Base-by-base conservation (phyloP, 2,888 invertebrate species). In the Maniola hyperantus region DNA sequence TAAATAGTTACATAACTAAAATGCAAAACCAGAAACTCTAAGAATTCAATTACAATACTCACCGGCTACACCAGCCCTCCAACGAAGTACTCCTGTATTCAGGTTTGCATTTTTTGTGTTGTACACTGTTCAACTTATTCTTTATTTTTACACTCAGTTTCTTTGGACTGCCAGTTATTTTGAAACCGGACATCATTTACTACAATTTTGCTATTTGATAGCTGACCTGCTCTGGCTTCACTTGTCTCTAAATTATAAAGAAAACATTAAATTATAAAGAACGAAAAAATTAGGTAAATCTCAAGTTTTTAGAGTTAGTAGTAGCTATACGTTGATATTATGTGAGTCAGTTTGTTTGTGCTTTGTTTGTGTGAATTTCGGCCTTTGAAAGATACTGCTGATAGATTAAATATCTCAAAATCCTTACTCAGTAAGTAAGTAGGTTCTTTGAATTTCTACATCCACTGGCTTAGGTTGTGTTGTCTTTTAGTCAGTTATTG, bases 91-190 rank as follows among this genome's bases (percentile, higher is more conserved):
- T 92, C 62, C 92, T 81, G 71, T 79, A 77, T 69, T 89, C 88
- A 81, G 90, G 86, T 87, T 88, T 91, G 79, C 85, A 91, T 79
- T 88, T 90, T 74, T 88, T 90, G 64, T 85, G 74, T 74, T 89
- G 87, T 46, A 87, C 89, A 82, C 79, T 90, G 68, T 81, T 87
- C 58, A 91, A 65, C 80, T 86, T 91, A 70, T 88, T 90, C 79
- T 85, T 89, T 54, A 92, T 79, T 79, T 88, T 89, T 15, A 89
- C 80, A 83, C 89, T 89, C 51, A 91, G 72, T 72, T 81, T 85
- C 71, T 87, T 91, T n/a, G 91, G 89, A 71, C 91, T 92, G 60
- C 77, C 82, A 42, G 83, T 77, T 72, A 85, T 59, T 79, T 89
- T 89, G 66, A 87, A 69, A 72, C 81, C 82, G 7, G 86, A 82